Percentiles rank a stretch among this genome's conserved stretches.
These are phyloP conservation scores for Mus minutoides DNA, from an alignment of 2,797 vertebrate species.

Conservation along the genomic window DNA sequence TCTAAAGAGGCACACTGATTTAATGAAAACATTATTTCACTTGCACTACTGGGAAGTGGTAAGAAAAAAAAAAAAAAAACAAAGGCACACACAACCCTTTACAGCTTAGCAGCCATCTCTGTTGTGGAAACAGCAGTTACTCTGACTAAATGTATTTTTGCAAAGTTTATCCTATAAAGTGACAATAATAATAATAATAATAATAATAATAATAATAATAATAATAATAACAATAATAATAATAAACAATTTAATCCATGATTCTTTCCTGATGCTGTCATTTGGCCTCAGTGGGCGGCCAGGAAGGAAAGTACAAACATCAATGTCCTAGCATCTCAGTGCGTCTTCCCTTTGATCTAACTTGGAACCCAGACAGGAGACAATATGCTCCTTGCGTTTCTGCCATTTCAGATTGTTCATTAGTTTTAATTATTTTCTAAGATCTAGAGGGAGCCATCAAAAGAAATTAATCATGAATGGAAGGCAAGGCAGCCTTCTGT, in stretches of 20 bases:
- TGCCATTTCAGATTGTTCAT: slow-evolving; percentile 78
- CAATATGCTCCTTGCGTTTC: slow-evolving; percentile 68
- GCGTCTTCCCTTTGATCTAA: slow-evolving; percentile 74
- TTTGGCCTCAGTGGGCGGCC: slow-evolving; percentile 78
- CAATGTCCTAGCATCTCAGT: slow-evolving; percentile 70
- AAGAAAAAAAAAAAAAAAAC: background rate
- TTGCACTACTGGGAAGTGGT: background rate
- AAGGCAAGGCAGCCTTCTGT: slow-evolving; percentile 71
- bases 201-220: background rate
- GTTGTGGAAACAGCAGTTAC: slow-evolving; percentile 23
- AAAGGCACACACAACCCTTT: background rate
- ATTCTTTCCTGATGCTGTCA: slow-evolving; percentile 69
- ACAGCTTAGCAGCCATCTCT: background rate
- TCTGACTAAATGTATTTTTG: slow-evolving; percentile 57
- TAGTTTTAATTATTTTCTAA: slow-evolving; percentile 85
- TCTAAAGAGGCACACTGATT: background rate
- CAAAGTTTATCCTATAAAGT: slow-evolving; percentile 65
- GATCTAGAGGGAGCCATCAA: slow-evolving; percentile 84
- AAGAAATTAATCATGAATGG: slow-evolving; percentile 83
- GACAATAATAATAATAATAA: background rate
- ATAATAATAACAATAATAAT: background rate
- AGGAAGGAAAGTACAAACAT: slow-evolving; percentile 59
- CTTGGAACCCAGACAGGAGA: slow-evolving; percentile 59
- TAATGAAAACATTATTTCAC: background rate
- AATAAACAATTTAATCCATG: slow-evolving; percentile 43